Percentiles rank a stretch among this genome's conserved stretches.
Conservation (phyloP, 2,888 invertebrate genomes). For the Stenurella melanura region DNA sequence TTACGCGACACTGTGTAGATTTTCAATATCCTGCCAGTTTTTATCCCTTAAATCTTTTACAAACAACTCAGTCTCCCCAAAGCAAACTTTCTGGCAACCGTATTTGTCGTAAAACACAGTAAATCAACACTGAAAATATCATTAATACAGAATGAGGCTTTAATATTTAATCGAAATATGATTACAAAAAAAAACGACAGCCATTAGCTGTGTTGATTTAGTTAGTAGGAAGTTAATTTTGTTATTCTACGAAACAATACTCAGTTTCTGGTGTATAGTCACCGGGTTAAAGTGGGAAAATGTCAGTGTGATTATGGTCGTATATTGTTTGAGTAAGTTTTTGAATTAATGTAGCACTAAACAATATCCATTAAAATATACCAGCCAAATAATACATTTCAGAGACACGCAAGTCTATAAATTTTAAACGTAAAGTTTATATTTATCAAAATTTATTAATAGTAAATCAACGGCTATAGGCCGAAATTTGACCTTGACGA, state of each 20-base stretch:
- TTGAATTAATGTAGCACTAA: background rate
- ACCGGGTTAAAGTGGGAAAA: background rate
- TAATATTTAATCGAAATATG: conserved; percentile 16
- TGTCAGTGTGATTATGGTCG: background rate
- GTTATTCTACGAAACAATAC: background rate
- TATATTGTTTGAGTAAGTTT: background rate
- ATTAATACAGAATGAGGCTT: background rate
- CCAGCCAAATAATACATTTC: background rate
- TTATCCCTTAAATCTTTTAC: background rate
- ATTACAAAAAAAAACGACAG: background rate
- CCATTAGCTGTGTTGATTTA: background rate
- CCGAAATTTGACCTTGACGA: background rate
- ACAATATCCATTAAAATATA: background rate
- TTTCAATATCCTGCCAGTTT: background rate
- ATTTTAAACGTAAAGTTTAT: background rate
- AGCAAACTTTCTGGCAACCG: background rate
- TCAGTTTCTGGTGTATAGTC: background rate
- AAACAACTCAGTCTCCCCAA: background rate
- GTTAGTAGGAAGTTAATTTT: background rate
- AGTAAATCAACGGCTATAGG: background rate
- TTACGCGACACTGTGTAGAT: background rate
- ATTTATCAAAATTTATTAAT: background rate
- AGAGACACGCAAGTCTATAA: background rate
- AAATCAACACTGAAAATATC: background rate
- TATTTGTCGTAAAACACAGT: background rate